These are phyloP conservation scores for Coelopa frigida DNA, from an alignment of 1,140 invertebrate genomes.

Conservation along the genomic window DNA sequence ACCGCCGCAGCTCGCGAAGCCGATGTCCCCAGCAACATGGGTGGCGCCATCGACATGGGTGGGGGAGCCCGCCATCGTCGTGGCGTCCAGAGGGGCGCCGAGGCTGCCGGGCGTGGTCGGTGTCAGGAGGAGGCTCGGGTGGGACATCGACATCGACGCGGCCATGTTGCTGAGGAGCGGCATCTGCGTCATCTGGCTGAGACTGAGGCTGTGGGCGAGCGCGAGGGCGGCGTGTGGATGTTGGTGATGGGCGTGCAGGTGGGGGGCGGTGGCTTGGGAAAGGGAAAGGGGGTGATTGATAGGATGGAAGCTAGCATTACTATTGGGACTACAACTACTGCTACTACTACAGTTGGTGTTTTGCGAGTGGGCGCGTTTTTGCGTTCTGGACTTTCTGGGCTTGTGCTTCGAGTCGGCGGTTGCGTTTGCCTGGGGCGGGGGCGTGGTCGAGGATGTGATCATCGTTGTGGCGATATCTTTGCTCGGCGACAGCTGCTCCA, in stretches of 20 bases:
- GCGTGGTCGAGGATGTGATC: constrained; percentile 7
- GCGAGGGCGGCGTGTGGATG: constrained; percentile 17
- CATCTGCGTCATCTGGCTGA: constrained; percentile 23
- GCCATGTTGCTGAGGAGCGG: too few species aligned
- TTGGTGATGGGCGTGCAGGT: constrained; percentile 14
- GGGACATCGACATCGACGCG: constrained; percentile 22
- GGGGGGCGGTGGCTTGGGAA: constrained; percentile 12
- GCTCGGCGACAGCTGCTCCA: constrained; percentile 27
- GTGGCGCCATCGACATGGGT: background rate
- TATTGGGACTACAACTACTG: constrained; percentile 45
- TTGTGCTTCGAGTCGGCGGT: constrained; percentile 22
- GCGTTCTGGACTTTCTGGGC: constrained; percentile 31
- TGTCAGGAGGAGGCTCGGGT: constrained; percentile 21
- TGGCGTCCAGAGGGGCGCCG: background rate
- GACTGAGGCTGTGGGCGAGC: constrained; percentile 37
- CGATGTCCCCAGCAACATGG: background rate
- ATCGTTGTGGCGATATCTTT: constrained; percentile 19
- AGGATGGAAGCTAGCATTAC: constrained; percentile 25
- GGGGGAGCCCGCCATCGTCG: background rate
- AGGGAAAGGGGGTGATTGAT: background rate
- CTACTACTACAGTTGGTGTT: constrained; percentile 40
- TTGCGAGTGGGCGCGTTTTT: constrained; percentile 39
- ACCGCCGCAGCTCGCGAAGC: constrained; percentile 14
- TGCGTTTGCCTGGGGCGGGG: constrained; percentile 1
- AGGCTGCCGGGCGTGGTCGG: constrained; percentile 21